A percentile compares a stretch with the other conserved stretches of the same genome.
Conservation (phyloP, 2,797 vertebrate genomes). For the Amblyraja radiata region DNA sequence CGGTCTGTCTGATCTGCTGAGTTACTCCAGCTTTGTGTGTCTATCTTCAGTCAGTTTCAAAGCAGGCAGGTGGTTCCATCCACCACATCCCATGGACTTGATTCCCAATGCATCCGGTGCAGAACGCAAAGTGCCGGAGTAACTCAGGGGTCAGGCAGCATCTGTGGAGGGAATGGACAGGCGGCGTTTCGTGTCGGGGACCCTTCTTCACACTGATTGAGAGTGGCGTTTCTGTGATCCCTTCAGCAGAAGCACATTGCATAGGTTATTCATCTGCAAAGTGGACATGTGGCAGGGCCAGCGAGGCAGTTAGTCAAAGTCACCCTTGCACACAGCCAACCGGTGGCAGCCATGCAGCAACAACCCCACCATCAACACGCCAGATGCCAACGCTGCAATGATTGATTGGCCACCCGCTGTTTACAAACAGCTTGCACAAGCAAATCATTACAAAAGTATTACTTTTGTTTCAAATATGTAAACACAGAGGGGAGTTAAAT, state of each 20-base stretch:
- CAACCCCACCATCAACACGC: not conserved
- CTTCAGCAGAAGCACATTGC: not conserved
- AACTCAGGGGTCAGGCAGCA: too few species aligned
- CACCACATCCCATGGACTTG: not conserved
- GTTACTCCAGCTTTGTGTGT: too few species aligned
- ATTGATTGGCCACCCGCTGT: conserved; percentile 10
- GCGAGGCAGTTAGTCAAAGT: not conserved
- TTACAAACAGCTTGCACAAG: conserved; percentile 8
- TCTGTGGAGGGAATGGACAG: too few species aligned
- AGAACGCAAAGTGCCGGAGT: too few species aligned
- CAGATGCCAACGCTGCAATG: not conserved
- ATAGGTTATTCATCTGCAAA: not conserved
- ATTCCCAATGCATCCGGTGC: not conserved
- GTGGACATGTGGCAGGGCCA: not conserved
- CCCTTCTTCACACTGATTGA: too few species aligned
- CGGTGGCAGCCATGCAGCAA: not conserved
- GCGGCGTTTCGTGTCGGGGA: too few species aligned
- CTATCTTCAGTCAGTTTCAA: not conserved
- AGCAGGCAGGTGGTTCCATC: not conserved
- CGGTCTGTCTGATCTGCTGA: too few species aligned
- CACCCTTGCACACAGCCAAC: not conserved
- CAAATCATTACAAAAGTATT: not conserved
- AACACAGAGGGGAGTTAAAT: conserved; percentile 29
- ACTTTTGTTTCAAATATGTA: conserved; percentile 24
- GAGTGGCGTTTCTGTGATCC: not conserved